Evolutionary conservation across 2,797 vertebrate genomes (phyloP), one percentile per base, ranked within the genome.

Genomic region (Kryptolebias ocellatus): DNA sequence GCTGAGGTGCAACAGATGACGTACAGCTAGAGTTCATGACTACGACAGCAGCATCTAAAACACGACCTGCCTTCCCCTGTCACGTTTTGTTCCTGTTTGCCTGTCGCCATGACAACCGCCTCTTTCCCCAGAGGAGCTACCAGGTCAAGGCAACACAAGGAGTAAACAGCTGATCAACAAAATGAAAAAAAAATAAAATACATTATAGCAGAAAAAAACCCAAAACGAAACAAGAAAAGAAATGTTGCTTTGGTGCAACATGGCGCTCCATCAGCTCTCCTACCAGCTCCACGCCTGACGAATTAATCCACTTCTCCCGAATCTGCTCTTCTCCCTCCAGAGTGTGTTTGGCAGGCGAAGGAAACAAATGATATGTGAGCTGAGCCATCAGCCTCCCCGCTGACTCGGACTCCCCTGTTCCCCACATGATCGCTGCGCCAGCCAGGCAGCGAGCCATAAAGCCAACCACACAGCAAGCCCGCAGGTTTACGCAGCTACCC

Each of bases 31-130:
- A 77, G 67, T 62, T 78, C 54, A 80, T 9, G 58, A 78, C 68
- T 85, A 68, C 31, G 72, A 64, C 56, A 60, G 54, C 59, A 74
- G 59, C 76, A 27, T 66, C 74, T 82, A 83, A 24, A 85, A 80
- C 66, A 80, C 65, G 74, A 65, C 64, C 70, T 39, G 20, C 45
- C 51, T 60, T 18, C 54, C 53, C 72, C 57, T 17, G 78, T 83
- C 80, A 78, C 64, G 39, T 76, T 78, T 72, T 78, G 78, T 66
- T 80, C 81, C 69, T 42, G 60, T 76, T 67, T 51, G 54, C 60
- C 54, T 50, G 84, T 90, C 66, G 55, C 88, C 71, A 89, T 88
- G 85, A 85, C 88, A 84, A 90, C 86, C 46, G 47, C 31, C 64
- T 78, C 77, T 75, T 81, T 67, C 74, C 66, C 77, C 60, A 69